These are phyloP conservation scores for Donacobius atricapilla DNA, from an alignment of 2,113 vertebrate genomes.

Conservation along the genomic window DNA sequence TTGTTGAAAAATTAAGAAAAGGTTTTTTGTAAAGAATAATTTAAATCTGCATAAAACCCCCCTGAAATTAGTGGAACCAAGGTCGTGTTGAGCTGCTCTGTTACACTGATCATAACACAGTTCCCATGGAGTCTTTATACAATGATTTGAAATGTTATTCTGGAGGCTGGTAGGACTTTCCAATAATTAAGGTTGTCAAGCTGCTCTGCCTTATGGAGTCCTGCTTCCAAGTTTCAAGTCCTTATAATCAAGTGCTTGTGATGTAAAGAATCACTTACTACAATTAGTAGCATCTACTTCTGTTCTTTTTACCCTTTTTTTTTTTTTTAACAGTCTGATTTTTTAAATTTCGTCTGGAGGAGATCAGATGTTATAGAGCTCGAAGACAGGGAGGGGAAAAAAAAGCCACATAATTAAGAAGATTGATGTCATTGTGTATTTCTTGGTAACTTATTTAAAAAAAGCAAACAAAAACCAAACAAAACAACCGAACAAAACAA, in stretches of 20 bases:
- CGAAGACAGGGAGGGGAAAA: background rate
- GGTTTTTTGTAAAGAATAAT: background rate
- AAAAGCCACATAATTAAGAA: background rate
- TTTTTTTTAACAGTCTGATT: background rate
- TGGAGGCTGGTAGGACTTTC: background rate
- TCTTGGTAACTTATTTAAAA: background rate
- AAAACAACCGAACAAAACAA: background rate
- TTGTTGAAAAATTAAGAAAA: background rate
- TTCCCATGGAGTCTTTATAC: background rate
- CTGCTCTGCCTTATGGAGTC: background rate
- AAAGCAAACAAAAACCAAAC: background rate
- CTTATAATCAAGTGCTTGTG: background rate
- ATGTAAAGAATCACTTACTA: background rate
- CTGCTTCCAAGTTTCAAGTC: background rate
- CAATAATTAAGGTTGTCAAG: background rate
- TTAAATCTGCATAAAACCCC: background rate
- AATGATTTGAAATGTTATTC: background rate
- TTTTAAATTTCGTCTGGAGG: background rate
- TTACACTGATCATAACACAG: background rate
- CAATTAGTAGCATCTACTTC: background rate
- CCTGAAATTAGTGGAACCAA: background rate
- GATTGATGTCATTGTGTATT: fast-evolving
- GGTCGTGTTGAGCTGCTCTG: background rate
- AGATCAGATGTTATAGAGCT: background rate
- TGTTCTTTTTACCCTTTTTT: fast-evolving